Conservation (phyloP, 2,888 invertebrate species). For the Deilephila porcellus region DNA sequence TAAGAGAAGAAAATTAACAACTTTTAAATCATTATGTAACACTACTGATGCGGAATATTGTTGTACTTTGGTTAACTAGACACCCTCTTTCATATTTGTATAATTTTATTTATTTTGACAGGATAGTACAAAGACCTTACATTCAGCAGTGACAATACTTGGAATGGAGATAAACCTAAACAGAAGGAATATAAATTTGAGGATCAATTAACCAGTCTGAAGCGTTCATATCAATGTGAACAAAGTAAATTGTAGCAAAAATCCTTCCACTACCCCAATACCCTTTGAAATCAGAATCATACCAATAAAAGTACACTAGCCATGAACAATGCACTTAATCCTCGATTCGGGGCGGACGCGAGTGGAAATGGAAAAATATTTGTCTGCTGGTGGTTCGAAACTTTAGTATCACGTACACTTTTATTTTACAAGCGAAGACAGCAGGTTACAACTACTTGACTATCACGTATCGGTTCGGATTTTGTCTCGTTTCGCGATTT, state of each 20-base stretch:
- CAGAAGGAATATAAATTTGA: too few relatives aligned
- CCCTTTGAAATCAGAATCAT: slow-evolving; percentile 3
- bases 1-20: too few relatives aligned
- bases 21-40: background rate
- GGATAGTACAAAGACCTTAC: too few relatives aligned
- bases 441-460: slow-evolving; percentile 36
- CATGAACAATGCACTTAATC: slow-evolving; percentile 69
- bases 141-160: too few relatives aligned
- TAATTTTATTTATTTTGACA: too few relatives aligned
- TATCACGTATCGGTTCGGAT: slow-evolving; percentile 23
- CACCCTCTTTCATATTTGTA: too few relatives aligned
- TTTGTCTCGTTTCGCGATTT: slow-evolving; percentile 25
- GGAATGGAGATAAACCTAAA: too few relatives aligned
- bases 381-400: slow-evolving; percentile 66
- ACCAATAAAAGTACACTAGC: slow-evolving; percentile 53
- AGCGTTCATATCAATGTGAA: background rate
- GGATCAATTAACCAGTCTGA: too few relatives aligned
- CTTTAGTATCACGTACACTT: slow-evolving; percentile 58
- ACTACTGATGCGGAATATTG: background rate
- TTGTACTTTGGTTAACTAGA: too few relatives aligned
- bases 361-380: slow-evolving; percentile 82
- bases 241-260: background rate
- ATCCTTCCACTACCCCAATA: background rate
- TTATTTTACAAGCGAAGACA: slow-evolving; percentile 67
- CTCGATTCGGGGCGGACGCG: slow-evolving; percentile 69